These are phyloP conservation scores for Conus canariensis DNA, from an alignment of 2,888 invertebrate species.

Conservation along the genomic window DNA sequence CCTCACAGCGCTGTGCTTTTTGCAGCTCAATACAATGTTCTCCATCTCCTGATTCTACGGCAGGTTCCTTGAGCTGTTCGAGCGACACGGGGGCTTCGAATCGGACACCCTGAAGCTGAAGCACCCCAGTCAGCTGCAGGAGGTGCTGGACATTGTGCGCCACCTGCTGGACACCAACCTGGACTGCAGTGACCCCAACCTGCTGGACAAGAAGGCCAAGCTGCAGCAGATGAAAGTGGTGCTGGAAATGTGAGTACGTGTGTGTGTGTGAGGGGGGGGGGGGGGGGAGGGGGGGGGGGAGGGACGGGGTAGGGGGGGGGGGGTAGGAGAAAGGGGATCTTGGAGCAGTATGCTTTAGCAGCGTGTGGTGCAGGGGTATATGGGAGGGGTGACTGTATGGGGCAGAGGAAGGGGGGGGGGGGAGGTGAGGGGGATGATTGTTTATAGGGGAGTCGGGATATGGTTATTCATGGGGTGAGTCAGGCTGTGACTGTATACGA, in stretches of 20 bases:
- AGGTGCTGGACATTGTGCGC: conserved; percentile 97
- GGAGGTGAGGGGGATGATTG: no score
- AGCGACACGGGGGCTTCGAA: conserved; percentile 95
- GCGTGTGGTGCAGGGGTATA: no score
- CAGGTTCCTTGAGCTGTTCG: conserved; percentile 98
- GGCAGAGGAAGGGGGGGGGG: no score
- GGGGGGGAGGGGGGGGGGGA: no score
- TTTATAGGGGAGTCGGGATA: no score
- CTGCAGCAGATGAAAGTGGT: conserved; percentile 98
- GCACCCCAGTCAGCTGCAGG: conserved; percentile 89
- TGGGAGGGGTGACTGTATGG: no score
- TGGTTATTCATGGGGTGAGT: no score
- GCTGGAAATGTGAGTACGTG: conserved; percentile 92
- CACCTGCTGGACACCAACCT: conserved; percentile 90
- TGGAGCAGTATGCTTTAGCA: neutral
- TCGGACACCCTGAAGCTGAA: conserved; percentile 98
- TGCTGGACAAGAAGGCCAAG: conserved; percentile 98
- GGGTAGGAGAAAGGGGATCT: neutral
- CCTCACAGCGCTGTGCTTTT: no score
- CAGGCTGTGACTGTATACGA: no score
- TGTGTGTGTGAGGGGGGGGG: neutral
- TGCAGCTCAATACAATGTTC: no score
- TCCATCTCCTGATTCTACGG: conserved; percentile 28
- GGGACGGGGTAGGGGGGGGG: neutral
- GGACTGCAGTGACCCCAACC: conserved; percentile 86